Percentiles rank a stretch among this genome's conserved stretches.
phyloP scores from a whole-genome alignment of 1,140 invertebrate species.

The Mamestra configurata region DNA sequence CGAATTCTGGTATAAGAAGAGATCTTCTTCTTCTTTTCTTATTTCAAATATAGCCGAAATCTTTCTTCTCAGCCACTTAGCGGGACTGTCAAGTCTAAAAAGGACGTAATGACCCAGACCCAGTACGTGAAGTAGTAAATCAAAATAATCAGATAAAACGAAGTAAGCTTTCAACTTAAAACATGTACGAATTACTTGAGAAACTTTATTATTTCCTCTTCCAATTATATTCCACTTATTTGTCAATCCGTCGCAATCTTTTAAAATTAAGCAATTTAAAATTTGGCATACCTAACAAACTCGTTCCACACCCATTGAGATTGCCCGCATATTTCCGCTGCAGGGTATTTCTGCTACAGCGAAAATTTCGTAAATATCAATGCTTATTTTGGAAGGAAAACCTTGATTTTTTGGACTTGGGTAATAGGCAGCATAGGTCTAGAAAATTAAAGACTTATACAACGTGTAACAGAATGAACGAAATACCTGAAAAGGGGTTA shows the following conservation, averaged over 20 bases:
- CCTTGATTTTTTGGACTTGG: not conserved
- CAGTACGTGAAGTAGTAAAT: constrained; percentile 2
- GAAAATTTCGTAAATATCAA: constrained; percentile 5
- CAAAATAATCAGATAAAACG: constrained; percentile 35
- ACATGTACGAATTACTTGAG: constrained; percentile 25
- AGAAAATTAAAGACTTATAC: too few relatives aligned
- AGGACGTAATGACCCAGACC: not conserved
- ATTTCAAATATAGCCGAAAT: too few relatives aligned
- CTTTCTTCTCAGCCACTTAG: too few relatives aligned
- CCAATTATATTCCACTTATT: constrained; percentile 47
- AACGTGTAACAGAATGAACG: too few relatives aligned
- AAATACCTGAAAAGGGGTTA: too few relatives aligned
- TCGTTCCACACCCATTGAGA: constrained; percentile 40
- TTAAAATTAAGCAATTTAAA: constrained; percentile 51
- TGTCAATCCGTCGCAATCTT: constrained; percentile 48
- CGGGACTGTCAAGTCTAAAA: not conserved
- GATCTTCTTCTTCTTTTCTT: too few relatives aligned
- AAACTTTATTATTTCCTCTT: constrained; percentile 42
- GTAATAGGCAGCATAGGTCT: too few relatives aligned
- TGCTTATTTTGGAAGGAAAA: constrained; percentile 3
- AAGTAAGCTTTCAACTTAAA: not conserved
- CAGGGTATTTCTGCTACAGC: constrained; percentile 20
- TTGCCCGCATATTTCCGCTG: constrained; percentile 32
- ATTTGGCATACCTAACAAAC: constrained; percentile 48
- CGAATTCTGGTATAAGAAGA: too few relatives aligned